phyloP scores from a whole-genome alignment of 2,888 invertebrate species.

The Monochamus alternatus region DNA sequence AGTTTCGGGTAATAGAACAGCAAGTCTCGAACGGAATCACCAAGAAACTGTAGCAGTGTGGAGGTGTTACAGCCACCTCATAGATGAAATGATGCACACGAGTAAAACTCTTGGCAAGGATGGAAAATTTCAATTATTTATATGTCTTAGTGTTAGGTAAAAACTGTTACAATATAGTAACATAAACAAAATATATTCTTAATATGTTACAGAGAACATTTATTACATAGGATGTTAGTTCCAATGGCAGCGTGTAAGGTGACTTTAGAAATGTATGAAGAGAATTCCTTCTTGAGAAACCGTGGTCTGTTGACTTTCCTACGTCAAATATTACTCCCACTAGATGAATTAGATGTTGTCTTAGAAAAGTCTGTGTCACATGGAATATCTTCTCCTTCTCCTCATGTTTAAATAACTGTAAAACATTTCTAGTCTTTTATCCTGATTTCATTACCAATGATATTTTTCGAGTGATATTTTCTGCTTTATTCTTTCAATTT shows the following conservation, averaged over 20 bases:
- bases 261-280: constrained; percentile 96
- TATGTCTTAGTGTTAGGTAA: constrained; percentile 94
- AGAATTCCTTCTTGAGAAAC: constrained; percentile 94
- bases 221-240: constrained; percentile 92
- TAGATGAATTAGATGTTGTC: constrained; percentile 91
- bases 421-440: constrained; percentile 26
- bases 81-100: constrained; percentile 90
- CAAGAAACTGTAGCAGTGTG: constrained; percentile 80
- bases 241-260: constrained; percentile 92
- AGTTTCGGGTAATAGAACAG: constrained; percentile 66
- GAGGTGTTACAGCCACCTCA: constrained; percentile 90
- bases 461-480: constrained; percentile 50
- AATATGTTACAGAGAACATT: constrained; percentile 81
- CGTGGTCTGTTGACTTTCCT: constrained; percentile 89
- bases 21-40: constrained; percentile 69
- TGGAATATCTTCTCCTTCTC: constrained; percentile 72
- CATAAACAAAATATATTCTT: not conserved
- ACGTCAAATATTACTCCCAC: constrained; percentile 90
- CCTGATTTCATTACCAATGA: constrained; percentile 43
- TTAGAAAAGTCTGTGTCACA: constrained; percentile 89
- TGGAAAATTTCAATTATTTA: constrained; percentile 97
- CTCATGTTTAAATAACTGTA: constrained; percentile 48
- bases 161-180: constrained; percentile 27
- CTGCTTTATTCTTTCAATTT: constrained; percentile 31
- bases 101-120: constrained; percentile 95